A percentile compares a stretch with the other conserved stretches of the same genome.
These are phyloP conservation scores for Megalopta genalis DNA, from an alignment of 1,140 invertebrate species.

Conservation along the genomic window DNA sequence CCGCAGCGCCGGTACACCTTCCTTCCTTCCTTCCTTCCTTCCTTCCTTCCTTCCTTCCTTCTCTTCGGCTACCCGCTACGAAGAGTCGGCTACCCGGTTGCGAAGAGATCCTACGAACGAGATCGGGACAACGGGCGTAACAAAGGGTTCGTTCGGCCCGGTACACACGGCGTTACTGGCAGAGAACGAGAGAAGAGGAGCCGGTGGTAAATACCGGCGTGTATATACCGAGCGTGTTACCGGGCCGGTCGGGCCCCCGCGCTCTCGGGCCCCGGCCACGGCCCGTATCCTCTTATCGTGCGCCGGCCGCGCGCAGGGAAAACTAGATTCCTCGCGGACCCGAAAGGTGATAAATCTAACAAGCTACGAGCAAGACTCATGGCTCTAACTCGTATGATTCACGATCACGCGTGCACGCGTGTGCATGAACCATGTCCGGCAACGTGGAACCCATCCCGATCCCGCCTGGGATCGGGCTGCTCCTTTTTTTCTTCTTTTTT, in stretches of 20 bases:
- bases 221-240: slow-evolving; percentile 23
- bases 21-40: background rate
- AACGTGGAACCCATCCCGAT: slow-evolving; percentile 37
- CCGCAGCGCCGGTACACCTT: slow-evolving; percentile 34
- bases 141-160: slow-evolving; percentile 70
- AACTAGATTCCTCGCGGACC: slow-evolving; percentile 67
- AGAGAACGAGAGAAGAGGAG: slow-evolving; percentile 28
- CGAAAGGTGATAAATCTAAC: slow-evolving; percentile 71
- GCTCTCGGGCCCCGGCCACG: too few relatives aligned
- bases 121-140: slow-evolving; percentile 69
- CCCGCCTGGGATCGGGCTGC: background rate
- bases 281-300: slow-evolving; percentile 52
- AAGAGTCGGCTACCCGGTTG: slow-evolving; percentile 50
- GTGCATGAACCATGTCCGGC: slow-evolving; percentile 33
- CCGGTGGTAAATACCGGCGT: slow-evolving; percentile 42
- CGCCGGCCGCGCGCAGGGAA: slow-evolving; percentile 56
- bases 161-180: slow-evolving; percentile 31
- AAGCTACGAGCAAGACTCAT: slow-evolving; percentile 58
- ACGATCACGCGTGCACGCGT: slow-evolving; percentile 63
- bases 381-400: slow-evolving; percentile 67
- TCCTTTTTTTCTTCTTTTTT: too few relatives aligned
- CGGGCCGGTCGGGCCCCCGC: background rate
- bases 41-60: slow-evolving; percentile 18
- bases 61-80: slow-evolving; percentile 35
- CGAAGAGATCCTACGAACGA: slow-evolving; percentile 65